Evolutionary conservation across 2,888 invertebrate species (phyloP).

Genomic region (Xestia ashworthii): DNA sequence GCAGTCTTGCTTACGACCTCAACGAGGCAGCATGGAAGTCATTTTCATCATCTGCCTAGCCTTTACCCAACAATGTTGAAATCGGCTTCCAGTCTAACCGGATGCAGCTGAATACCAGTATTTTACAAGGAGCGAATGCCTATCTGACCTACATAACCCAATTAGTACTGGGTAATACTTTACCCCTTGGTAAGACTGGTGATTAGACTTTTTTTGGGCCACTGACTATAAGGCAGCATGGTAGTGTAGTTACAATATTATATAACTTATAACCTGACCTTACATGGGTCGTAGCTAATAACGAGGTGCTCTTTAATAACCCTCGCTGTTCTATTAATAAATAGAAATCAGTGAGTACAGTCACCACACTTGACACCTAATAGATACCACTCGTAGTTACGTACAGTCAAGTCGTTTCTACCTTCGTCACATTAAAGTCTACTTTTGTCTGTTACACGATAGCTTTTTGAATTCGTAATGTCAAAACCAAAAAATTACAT

Average conservation of each 20-base stretch:
- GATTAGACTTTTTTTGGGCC: too few relatives aligned
- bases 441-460: not conserved
- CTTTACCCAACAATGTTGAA: too few relatives aligned
- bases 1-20: not conserved
- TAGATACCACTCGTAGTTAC: not conserved
- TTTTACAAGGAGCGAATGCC: too few relatives aligned
- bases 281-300: not conserved
- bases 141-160: too few relatives aligned
- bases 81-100: too few relatives aligned
- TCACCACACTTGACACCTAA: constrained; percentile 4
- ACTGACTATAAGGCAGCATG: not conserved
- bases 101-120: too few relatives aligned
- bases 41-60: too few relatives aligned
- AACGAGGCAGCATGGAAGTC: not conserved
- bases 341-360: constrained; percentile 13
- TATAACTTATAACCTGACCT: not conserved
- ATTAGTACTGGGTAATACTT: too few relatives aligned
- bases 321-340: not conserved
- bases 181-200: too few relatives aligned
- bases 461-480: not conserved
- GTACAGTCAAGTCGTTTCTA: not conserved
- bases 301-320: not conserved
- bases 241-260: not conserved
- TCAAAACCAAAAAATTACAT: not conserved
- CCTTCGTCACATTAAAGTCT: not conserved